A percentile compares a stretch with the other conserved stretches of the same genome.
phyloP scores from a whole-genome alignment of 1,140 invertebrate genomes.

The Ostrea edulis region DNA sequence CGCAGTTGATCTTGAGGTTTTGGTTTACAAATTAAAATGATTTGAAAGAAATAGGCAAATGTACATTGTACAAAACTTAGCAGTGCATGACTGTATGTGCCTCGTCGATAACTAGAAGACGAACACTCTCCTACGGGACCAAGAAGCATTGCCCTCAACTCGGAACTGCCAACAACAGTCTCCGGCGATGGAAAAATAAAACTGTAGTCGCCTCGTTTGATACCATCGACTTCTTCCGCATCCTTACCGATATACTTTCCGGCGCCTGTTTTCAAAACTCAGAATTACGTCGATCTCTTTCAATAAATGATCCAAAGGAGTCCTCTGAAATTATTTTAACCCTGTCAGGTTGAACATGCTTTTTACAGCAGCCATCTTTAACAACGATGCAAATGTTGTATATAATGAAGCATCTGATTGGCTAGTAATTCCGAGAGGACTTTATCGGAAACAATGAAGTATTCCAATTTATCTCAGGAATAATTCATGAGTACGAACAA shows the following conservation, averaged over 20 bases:
- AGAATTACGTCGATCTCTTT: not conserved
- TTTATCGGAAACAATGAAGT: too few species aligned
- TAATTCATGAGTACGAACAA: too few species aligned
- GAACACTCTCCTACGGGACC: constrained; percentile 3
- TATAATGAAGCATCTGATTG: too few species aligned
- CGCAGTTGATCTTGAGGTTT: too few species aligned
- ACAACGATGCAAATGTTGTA: too few species aligned
- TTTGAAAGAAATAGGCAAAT: too few species aligned
- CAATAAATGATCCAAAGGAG: not conserved
- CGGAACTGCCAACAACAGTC: not conserved
- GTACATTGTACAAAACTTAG: not conserved
- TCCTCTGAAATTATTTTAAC: constrained; percentile 7
- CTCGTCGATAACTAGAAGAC: too few species aligned
- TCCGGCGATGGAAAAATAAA: constrained; percentile 1
- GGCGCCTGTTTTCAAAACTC: not conserved
- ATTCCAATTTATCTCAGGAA: too few species aligned
- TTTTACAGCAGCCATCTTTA: too few species aligned
- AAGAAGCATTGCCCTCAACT: not conserved
- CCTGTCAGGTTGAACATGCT: not conserved
- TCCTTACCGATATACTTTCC: not conserved
- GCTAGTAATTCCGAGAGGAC: too few species aligned
- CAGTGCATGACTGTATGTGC: not conserved
- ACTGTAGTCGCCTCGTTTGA: not conserved
- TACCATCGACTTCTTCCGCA: not conserved
- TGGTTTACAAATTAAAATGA: too few species aligned